Evolutionary conservation across 1,140 invertebrate species (phyloP), one percentile per base, ranked within the genome.

Genomic region (Adelges cooleyi): DNA sequence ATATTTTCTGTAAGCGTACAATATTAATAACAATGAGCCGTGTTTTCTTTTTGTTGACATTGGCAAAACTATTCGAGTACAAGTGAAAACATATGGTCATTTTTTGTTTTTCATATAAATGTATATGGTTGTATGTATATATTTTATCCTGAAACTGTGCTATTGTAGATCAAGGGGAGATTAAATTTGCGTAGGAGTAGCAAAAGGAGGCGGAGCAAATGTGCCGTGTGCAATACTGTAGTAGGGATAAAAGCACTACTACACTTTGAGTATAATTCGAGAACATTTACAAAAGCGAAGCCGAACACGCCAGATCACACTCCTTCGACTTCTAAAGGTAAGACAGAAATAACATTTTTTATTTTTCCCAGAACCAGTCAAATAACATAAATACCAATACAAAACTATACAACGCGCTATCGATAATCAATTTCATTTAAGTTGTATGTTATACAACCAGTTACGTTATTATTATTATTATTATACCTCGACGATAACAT

Each of bases 271-370:
- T 33, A n/a, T 46, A 62, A 17, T 62, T 48, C 25, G 56, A 62
- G 56, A 46, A 62, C 56, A 62, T 62, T 62, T 48, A 62, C 42
- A 62, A 62, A 62, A 62, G 42, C 42, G 56, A 62, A 62, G 56
- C 56, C n/a, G 56, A 48, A 62, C 42, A 48, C 56, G 56, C 17
- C 25, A 22, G 56, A 20, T 11, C n/a, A 44, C 15, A 44, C 40
- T 44, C 40, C 4, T 44, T 15, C 4, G 5, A 8, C 15, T 15
- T 11, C 40, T 44, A 11, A 44, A 44, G 40, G n/a, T n/a, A 44
- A n/a, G n/a, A 44, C n/a, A 38, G 13, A 38, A 8, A 38, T 38
- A 38, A 6, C 6, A 38, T 59, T 18, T 18, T 18, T 44, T 40
- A 38, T 59, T 44, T 59, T 17, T 42, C 18, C 40, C 3, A 42